Base-by-base conservation (phyloP, 2,113 vertebrate genomes). In the Plecotus auritus region DNA sequence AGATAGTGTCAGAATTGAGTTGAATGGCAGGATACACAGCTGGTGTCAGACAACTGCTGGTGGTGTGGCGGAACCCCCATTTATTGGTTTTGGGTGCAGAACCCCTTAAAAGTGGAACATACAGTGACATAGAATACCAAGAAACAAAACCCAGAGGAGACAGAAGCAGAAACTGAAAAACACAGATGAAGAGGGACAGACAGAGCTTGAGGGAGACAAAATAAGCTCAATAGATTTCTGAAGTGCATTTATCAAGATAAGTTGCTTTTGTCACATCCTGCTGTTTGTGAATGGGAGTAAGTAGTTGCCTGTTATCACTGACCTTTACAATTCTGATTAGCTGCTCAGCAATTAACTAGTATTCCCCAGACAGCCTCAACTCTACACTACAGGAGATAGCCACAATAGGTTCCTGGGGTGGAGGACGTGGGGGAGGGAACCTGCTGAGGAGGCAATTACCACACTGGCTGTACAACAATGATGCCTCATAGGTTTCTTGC, bases 301-400 rank as follows among this genome's bases (percentile, higher is more conserved):
- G 88, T 84, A 66, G 85, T 90, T 97, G 88, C 94, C 94, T 93
- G 47, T 97, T 96, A 95, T 90, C 77, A 74, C 90, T 96, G 95
- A 97, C 92, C 95, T 95, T 97, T 93, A 90, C 42, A 54, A 92
- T 88, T 96, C 94, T 95, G 96, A 95, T 95, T 92, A 97, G 93
- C 96, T 73, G 64, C 90, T 93, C 81, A 92, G 87, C 92, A 96
- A 95, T 97, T 97, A 97, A 66, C 72, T 67, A 85, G 87, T 8
- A 82, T 88, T 76, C 82, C 67, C 88, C 72, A 90, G 51, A 94
- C 0, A 17, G 40, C 22, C 72, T 88, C 86, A 88, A 85, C 61
- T 61, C 70, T 51, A 54, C 9, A 2, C 13, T 88, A 16, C 70
- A 95, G 67, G 72, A 92, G n/a, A 61, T 20, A 74, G 85, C 45